Evolutionary conservation across 2,797 vertebrate genomes (phyloP), one percentile per base, ranked within the genome.

Genomic region (Microctenopoma lineatum): DNA sequence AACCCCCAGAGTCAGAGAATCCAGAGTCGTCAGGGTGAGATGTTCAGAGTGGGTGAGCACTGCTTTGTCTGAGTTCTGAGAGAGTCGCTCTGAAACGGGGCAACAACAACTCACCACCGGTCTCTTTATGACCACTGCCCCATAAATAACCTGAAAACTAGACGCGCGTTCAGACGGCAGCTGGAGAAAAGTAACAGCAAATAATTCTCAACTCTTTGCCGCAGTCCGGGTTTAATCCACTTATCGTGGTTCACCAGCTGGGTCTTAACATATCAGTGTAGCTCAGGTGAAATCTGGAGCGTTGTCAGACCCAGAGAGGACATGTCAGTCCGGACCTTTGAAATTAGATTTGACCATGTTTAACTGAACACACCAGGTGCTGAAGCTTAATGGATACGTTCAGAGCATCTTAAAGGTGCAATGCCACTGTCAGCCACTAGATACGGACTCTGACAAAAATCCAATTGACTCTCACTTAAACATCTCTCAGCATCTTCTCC

Each of bases 181-280:
- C 38, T 41, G 38, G 5, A 6, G 14, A 13, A 41, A 59, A 1
- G 7, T 3, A 18, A 4, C 0, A 4, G 11, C 12, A 44, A 11
- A 21, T 29, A 14, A 45, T 11, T 10, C 39, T 47, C 15, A 10
- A 15, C 41, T 44, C 13, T 44, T 44, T 26, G 6, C 18, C 45
- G 15, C 7, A 7, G 56, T 32, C 2, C 15, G 38, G 13, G 34
- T 62, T 53, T 59, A 74, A 63, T 59, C 61, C 27, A 48, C 27
- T 29, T 48, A 41, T 13, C 7, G 14, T 16, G 26, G 7, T 58
- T 9, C 7, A 41, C 1, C 67, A 42, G 46, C 26, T 36, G 16
- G 2, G 41, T 46, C 57, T 66, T 29, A 57, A 70, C 50, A 21
- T 9, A 16, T 15, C 18, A 25, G 44, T 39, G 41, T 3, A 26